Evolutionary conservation across 2,888 invertebrate genomes (phyloP).

Genomic region (Allygus modestus): DNA sequence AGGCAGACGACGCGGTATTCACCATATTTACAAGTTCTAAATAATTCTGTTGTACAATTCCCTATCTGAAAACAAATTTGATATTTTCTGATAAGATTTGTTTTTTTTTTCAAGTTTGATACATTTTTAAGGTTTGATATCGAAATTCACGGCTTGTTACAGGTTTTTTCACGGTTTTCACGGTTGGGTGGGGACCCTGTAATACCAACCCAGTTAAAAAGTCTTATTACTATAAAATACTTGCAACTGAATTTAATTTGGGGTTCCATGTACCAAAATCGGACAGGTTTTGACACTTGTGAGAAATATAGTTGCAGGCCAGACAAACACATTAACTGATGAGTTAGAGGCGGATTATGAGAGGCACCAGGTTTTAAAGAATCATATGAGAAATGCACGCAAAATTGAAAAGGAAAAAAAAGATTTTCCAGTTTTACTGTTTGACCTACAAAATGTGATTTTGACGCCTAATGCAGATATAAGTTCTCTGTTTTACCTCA

Average conservation of each 20-base stretch:
- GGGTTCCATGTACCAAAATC: conserved; percentile 34
- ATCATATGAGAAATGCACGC: not conserved
- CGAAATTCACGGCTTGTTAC: too few relatives aligned
- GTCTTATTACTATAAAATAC: conserved; percentile 40
- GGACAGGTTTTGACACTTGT: conserved; percentile 33
- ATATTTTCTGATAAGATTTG: too few relatives aligned
- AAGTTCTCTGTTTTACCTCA: conserved; percentile 43
- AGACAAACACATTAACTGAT: conserved; percentile 16
- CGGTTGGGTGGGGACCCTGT: too few relatives aligned
- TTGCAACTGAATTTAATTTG: conserved; percentile 50
- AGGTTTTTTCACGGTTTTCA: too few relatives aligned
- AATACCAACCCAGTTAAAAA: conserved; percentile 53
- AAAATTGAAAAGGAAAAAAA: conserved; percentile 38
- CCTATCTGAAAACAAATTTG: too few relatives aligned
- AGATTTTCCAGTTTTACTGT: conserved; percentile 37
- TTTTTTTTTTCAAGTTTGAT: too few relatives aligned
- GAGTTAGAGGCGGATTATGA: not conserved
- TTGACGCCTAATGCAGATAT: conserved; percentile 26
- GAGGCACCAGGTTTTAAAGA: not conserved
- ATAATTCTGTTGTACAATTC: too few relatives aligned
- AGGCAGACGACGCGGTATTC: too few relatives aligned
- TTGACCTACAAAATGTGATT: conserved; percentile 54
- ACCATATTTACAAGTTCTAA: too few relatives aligned
- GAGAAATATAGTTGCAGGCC: not conserved
- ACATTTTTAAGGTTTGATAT: too few relatives aligned